Percentiles rank a stretch among this genome's conserved stretches.
Conservation (phyloP, 2,888 invertebrate genomes). For the Microlaimidae sp. region DNA sequence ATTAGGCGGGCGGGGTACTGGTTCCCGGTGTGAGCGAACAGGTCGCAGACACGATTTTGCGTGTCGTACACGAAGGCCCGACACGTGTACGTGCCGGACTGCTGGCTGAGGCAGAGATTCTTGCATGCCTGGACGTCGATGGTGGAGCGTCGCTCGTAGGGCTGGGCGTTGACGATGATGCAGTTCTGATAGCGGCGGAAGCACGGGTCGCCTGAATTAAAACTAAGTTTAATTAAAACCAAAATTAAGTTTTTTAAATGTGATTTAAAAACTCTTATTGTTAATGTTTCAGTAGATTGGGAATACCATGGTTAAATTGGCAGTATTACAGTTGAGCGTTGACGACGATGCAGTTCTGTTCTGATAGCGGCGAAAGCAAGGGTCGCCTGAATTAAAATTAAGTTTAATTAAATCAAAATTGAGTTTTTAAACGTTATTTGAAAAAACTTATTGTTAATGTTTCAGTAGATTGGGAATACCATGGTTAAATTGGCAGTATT, state of each 20-base stretch:
- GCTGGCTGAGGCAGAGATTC: not conserved
- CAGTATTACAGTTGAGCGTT: constrained; percentile 36
- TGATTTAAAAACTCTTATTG: too few species aligned
- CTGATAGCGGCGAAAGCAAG: constrained; percentile 31
- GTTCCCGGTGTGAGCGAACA: constrained; percentile 33
- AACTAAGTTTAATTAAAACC: too few species aligned
- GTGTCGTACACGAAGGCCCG: constrained; percentile 34
- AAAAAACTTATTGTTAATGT: too few species aligned
- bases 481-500: constrained; percentile 27
- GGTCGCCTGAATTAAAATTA: constrained; percentile 26
- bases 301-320: too few species aligned
- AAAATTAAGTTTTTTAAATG: too few species aligned
- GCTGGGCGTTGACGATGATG: constrained; percentile 33
- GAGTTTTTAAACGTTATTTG: too few species aligned
- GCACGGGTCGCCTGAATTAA: constrained; percentile 28
- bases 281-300: too few species aligned
- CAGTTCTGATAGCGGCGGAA: constrained; percentile 31
- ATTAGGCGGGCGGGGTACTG: constrained; percentile 21
- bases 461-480: too few species aligned
- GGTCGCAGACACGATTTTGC: constrained; percentile 30
- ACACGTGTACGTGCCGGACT: constrained; percentile 27
- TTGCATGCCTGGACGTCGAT: constrained; percentile 14
- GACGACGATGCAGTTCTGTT: constrained; percentile 31
- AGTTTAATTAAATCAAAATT: too few species aligned
- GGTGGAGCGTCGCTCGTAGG: constrained; percentile 29